Conservation (phyloP, 2,113 vertebrate species). For the Dicrurus megarhynchus region DNA sequence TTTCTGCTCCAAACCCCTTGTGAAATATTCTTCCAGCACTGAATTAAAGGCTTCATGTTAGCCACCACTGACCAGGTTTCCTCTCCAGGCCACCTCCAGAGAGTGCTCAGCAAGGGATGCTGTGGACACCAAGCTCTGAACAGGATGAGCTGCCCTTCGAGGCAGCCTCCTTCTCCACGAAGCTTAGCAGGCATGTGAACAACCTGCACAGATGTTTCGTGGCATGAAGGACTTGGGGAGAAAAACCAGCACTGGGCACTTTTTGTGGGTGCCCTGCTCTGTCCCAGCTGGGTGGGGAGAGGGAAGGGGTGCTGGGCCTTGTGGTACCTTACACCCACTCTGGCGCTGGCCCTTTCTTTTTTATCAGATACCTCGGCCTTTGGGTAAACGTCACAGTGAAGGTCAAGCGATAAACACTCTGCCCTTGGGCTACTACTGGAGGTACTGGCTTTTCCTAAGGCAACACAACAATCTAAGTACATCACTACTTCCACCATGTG, state of each 20-base stretch:
- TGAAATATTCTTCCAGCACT: not conserved
- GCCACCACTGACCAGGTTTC: not conserved
- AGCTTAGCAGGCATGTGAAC: accelerated
- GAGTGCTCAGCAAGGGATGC: accelerated
- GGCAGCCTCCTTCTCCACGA: accelerated
- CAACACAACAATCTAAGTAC: not conserved
- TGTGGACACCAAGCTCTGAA: accelerated
- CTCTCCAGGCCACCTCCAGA: not conserved
- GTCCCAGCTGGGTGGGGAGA: not conserved
- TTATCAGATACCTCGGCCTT: accelerated
- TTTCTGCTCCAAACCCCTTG: not conserved
- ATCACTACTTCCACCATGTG: not conserved
- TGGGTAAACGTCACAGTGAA: not conserved
- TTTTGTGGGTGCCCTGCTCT: accelerated
- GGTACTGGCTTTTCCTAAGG: not conserved
- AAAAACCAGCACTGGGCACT: accelerated
- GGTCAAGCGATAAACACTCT: not conserved
- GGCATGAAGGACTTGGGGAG: not conserved
- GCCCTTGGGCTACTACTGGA: not conserved
- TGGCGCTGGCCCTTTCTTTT: not conserved
- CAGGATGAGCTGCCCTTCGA: accelerated
- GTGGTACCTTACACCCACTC: not conserved
- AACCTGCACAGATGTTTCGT: accelerated
- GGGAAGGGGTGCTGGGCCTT: not conserved
- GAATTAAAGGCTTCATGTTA: not conserved